phyloP scores from a whole-genome alignment of 2,888 invertebrate species.

The Hemicrepidius hirtus region DNA sequence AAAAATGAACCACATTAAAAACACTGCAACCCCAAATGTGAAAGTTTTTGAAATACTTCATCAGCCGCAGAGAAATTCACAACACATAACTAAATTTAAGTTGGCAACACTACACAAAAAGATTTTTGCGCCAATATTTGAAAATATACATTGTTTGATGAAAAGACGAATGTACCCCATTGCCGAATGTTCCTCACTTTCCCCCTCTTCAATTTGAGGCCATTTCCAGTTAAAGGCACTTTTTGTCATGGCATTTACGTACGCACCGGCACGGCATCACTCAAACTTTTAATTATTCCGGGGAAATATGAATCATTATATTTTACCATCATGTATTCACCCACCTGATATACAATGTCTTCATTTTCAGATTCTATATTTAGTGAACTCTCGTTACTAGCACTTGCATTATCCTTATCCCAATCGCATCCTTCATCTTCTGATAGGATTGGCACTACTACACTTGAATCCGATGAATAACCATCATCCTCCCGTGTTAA shows the following conservation, averaged over 20 bases:
- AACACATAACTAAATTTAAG: no score
- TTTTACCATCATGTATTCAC: not conserved
- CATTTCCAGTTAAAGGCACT: not conserved
- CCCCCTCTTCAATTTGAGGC: not conserved
- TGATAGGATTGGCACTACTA: not conserved
- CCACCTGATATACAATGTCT: not conserved
- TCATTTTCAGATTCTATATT: not conserved
- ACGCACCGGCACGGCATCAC: not conserved
- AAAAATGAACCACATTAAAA: no score
- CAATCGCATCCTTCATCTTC: slow-evolving; percentile 6
- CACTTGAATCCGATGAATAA: not conserved
- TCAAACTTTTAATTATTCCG: not conserved
- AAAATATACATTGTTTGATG: no score
- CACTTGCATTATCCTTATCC: not conserved
- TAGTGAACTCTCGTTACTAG: no score
- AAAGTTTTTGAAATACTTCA: no score
- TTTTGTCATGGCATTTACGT: not conserved
- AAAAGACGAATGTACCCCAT: no score
- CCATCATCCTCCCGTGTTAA: no score
- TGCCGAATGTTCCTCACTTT: no score
- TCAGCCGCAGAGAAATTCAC: no score
- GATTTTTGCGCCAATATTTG: no score
- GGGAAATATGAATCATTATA: not conserved
- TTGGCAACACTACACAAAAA: no score
- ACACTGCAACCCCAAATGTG: no score